Conservation (phyloP, 2,888 invertebrate species). For the Caenorhabditis sp. region DNA sequence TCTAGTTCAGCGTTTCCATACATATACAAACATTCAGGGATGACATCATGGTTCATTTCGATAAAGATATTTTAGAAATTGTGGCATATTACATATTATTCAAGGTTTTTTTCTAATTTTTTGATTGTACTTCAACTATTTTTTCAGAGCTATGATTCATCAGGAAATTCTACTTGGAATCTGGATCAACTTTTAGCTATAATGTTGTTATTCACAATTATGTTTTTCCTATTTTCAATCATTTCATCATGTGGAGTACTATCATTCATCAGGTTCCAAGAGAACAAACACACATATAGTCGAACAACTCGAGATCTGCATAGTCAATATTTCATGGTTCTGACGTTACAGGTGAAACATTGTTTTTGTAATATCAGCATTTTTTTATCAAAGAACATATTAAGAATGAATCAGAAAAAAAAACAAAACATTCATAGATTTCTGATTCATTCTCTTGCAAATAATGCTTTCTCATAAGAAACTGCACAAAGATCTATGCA, state of each 20-base stretch:
- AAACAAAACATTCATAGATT: too few relatives aligned
- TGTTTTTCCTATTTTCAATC: background rate
- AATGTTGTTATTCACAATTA: background rate
- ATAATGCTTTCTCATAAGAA: too few relatives aligned
- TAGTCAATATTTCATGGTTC: slow-evolving; percentile 12
- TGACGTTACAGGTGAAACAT: slow-evolving; percentile 16
- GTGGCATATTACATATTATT: background rate
- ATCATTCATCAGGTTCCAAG: background rate
- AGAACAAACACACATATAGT: slow-evolving; percentile 3
- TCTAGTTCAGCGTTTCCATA: too few relatives aligned
- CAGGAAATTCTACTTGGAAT: background rate
- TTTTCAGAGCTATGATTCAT: background rate
- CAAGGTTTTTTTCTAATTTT: background rate
- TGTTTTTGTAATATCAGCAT: background rate
- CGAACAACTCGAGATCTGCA: slow-evolving; percentile 21
- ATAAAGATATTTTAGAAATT: background rate
- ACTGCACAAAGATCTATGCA: too few relatives aligned
- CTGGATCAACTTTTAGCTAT: background rate
- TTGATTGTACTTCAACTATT: too few relatives aligned
- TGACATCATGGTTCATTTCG: background rate
- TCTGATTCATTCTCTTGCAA: too few relatives aligned
- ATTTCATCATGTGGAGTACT: background rate
- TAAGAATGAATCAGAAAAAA: too few relatives aligned
- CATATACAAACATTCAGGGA: background rate
- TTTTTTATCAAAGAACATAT: too few relatives aligned